Conservation (phyloP, 2,797 vertebrate genomes). For the Sparidentex hasta region DNA sequence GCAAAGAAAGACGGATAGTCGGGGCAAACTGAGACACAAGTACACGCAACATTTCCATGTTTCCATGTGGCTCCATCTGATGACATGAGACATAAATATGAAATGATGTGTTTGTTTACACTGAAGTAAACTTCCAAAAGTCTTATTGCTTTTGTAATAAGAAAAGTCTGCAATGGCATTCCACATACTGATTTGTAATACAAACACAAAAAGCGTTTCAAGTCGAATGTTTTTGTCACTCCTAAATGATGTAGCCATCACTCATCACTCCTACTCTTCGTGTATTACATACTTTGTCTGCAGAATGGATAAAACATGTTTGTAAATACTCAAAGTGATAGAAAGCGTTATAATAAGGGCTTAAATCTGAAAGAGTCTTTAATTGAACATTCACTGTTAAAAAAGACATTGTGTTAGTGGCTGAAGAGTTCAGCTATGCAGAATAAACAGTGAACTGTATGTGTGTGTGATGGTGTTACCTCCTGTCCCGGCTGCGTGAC, state of each 20-base stretch:
- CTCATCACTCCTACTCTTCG: slow-evolving; percentile 25
- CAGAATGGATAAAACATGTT: background rate
- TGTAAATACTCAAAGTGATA: background rate
- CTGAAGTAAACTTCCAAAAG: slow-evolving; percentile 56
- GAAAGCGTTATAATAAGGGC: background rate
- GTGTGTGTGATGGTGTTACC: slow-evolving; percentile 82
- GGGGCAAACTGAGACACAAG: slow-evolving; percentile 39
- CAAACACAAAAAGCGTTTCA: slow-evolving; percentile 46
- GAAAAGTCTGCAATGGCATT: slow-evolving; percentile 55
- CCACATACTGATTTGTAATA: slow-evolving; percentile 43
- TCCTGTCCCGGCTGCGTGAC: slow-evolving; percentile 91
- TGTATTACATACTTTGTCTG: background rate
- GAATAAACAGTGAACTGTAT: background rate
- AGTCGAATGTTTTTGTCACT: background rate
- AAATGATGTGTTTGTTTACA: slow-evolving; percentile 65
- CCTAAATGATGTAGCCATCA: background rate
- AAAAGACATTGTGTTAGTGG: background rate
- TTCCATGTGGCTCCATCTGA: slow-evolving; percentile 60
- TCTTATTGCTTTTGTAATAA: slow-evolving; percentile 46
- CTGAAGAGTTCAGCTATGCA: background rate
- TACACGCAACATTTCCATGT: slow-evolving; percentile 36
- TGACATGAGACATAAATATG: slow-evolving; percentile 61
- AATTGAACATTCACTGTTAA: background rate
- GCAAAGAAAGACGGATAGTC: slow-evolving; percentile 29
- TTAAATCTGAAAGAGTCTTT: background rate